Base-by-base conservation (phyloP, 2,797 vertebrate species). In the Gila robusta region DNA sequence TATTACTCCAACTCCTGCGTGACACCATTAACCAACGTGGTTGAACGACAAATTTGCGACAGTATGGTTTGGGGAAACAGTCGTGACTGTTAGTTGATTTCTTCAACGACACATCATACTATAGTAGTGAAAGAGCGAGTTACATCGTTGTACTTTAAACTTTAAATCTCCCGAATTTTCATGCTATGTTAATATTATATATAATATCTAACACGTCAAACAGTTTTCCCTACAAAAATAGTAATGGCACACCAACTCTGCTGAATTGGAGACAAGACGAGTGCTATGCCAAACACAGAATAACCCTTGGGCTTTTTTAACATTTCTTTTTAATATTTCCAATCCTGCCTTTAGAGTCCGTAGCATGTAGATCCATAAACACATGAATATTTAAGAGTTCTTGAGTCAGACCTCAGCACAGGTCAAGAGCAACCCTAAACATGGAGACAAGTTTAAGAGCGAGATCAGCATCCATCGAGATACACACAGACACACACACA, bases 371-470 rank as follows among this genome's bases (percentile, higher is more conserved):
- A 87, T 78, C 76, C 64, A 78, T 35, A 66, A 81, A 81, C 7
- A 32, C 21, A 80, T 76, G 71, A 72, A 83, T 73, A 69, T 81
- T 83, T 47, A 85, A 83, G 79, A 80, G 41, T 84, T 71, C 54
- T 84, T 77, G 19, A 62, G 66, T 71, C 67, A 85, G 66, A 76
- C 66, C 82, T 77, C 69, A 62, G 71, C 41, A 49, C 81, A 86
- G 88, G 78, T 87, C 86, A 89, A 85, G 79, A 87, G 41, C 81
- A 78, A 77, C 64, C 47, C 86, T 52, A n/a, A 82, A 52, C 71
- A 88, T 81, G 47, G 16, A 49, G 14, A 17, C 47, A 5, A 49
- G 47, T 49, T 49, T 49, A 49, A 49, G 47, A 49, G 47, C 14
- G 47, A 49, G 16, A 17, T 49, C 47, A 49, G 14, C 14, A 49